These are phyloP conservation scores for Nomia melanderi DNA, from an alignment of 1,140 invertebrate genomes.

Conservation along the genomic window DNA sequence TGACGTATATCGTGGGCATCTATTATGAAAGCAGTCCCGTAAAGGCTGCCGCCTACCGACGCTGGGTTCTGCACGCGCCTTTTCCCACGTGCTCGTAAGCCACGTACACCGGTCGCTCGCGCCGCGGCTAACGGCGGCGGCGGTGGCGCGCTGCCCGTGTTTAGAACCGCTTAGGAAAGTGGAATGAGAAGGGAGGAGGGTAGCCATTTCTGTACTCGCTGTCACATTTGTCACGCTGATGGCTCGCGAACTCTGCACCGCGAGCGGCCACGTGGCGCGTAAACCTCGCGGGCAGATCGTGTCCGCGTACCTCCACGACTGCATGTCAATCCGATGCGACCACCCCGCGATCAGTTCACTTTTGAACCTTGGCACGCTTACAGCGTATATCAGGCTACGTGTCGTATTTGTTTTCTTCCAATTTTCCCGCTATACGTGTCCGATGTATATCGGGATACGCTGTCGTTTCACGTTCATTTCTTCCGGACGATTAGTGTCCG, in stretches of 20 bases:
- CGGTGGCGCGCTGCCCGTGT: background rate
- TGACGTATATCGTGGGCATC: constrained; percentile 65
- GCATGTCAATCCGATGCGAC: constrained; percentile 4
- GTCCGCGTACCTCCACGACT: constrained; percentile 4
- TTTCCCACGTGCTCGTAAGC: constrained; percentile 74
- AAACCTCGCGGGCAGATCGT: constrained; percentile 32
- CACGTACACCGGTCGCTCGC: constrained; percentile 58
- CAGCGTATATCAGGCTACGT: constrained; percentile 43
- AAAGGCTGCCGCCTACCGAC: constrained; percentile 62
- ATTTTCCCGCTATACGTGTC: too few species aligned
- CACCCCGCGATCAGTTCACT: constrained; percentile 53
- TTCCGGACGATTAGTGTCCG: too few species aligned
- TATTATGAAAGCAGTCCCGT: constrained; percentile 73
- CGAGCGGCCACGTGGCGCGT: constrained; percentile 62
- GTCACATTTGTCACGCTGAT: constrained; percentile 52
- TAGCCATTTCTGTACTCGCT: constrained; percentile 35
- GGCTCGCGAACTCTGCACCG: constrained; percentile 35
- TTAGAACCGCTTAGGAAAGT: constrained; percentile 55
- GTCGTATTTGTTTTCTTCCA: constrained; percentile 3
- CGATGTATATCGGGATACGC: too few species aligned
- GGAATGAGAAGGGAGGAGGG: constrained; percentile 1
- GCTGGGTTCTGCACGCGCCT: constrained; percentile 72
- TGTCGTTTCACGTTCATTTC: too few species aligned
- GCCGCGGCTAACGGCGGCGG: background rate
- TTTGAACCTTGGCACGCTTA: constrained; percentile 63